A percentile compares a stretch with the other conserved stretches of the same genome.
Evolutionary conservation across 2,888 invertebrate genomes (phyloP).

Genomic region (Andrena trimmerana): DNA sequence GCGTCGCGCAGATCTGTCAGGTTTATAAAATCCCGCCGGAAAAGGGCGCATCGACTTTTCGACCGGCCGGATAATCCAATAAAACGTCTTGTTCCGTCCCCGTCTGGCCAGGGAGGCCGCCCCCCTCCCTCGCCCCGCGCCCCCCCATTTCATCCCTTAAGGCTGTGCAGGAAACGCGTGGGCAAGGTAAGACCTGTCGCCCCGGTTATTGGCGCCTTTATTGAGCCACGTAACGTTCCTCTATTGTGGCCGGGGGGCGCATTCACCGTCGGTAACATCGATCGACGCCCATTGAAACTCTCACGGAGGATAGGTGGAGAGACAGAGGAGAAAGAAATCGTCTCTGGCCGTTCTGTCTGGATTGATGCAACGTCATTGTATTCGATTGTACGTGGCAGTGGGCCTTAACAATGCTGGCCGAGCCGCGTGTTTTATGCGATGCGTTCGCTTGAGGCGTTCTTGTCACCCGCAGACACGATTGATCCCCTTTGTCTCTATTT

Average conservation of each 20-base stretch:
- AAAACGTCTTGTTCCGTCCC: background rate
- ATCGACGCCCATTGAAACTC: constrained; percentile 48
- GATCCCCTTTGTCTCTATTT: constrained; percentile 20
- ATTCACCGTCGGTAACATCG: constrained; percentile 41
- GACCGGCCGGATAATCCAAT: constrained; percentile 1
- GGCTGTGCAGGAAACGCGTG: background rate
- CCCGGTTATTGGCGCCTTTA: constrained; percentile 20
- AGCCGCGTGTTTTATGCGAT: constrained; percentile 42
- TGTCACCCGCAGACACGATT: constrained; percentile 48
- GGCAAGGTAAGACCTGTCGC: background rate
- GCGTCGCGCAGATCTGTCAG: constrained; percentile 39
- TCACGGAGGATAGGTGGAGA: background rate
- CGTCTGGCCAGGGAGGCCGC: background rate
- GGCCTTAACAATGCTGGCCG: constrained; percentile 32
- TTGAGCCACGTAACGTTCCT: constrained; percentile 27
- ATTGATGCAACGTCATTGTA: constrained; percentile 46
- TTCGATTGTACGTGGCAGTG: constrained; percentile 35
- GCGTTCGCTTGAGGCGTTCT: constrained; percentile 37
- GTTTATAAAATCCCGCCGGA: constrained; percentile 33
- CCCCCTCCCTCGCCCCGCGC: background rate
- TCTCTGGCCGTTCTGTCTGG: constrained; percentile 7
- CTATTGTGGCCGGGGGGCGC: constrained; percentile 29
- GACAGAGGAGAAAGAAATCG: constrained; percentile 15
- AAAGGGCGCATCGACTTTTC: constrained; percentile 8
- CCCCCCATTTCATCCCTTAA: background rate